phyloP scores from a whole-genome alignment of 2,888 invertebrate species.

The Hyles lineata region DNA sequence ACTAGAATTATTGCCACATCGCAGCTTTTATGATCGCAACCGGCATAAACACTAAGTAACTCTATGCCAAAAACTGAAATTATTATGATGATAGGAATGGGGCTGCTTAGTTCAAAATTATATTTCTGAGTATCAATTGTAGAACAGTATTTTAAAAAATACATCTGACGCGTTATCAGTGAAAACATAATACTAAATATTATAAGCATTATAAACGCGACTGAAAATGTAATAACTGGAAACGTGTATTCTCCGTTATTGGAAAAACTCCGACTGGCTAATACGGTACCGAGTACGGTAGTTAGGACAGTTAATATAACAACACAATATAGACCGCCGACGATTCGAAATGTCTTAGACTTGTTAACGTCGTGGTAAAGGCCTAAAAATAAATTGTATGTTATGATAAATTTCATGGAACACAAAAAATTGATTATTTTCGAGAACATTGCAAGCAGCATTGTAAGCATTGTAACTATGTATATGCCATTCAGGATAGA shows the following conservation, averaged over 20 bases:
- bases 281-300: too few species aligned
- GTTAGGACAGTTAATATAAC: not conserved
- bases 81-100: not conserved
- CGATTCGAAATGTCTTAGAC: not conserved
- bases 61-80: not conserved
- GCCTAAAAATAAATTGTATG: not conserved
- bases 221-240: not conserved
- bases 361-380: not conserved
- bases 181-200: not conserved
- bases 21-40: not conserved
- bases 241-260: too few species aligned
- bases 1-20: not conserved
- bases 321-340: not conserved
- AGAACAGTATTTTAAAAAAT: slow-evolving; percentile 4
- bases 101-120: not conserved
- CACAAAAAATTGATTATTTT: not conserved
- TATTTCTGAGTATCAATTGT: not conserved
- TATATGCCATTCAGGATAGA: too few species aligned
- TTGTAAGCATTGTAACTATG: too few species aligned
- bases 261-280: too few species aligned
- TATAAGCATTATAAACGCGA: not conserved
- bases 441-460: not conserved
- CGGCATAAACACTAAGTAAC: not conserved
- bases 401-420: not conserved
- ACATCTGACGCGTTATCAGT: slow-evolving; percentile 5